Conservation (phyloP, 1,140 invertebrate species). For the Dreissena rostriformis region DNA sequence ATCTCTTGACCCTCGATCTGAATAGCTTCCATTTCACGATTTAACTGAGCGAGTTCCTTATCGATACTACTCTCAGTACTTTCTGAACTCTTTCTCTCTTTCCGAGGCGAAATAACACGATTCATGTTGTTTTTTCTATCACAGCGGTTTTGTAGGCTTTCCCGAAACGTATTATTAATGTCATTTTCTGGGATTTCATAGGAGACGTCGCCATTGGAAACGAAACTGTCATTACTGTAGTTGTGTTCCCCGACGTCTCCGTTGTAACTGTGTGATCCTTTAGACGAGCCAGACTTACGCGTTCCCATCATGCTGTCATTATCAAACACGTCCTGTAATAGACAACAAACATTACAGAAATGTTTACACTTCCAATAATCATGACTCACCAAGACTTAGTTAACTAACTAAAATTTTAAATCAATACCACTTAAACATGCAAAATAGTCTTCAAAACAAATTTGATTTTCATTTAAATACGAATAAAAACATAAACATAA, state of each 20-base stretch:
- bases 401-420: too few relatives aligned
- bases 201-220: constrained; percentile 70
- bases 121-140: constrained; percentile 60
- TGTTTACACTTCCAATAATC: not conserved
- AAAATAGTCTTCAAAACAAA: too few relatives aligned
- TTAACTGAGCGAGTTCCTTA: constrained; percentile 82
- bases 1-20: constrained; percentile 83
- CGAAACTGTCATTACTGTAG: constrained; percentile 76
- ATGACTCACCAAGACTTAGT: too few relatives aligned
- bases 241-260: constrained; percentile 62
- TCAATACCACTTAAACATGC: too few relatives aligned
- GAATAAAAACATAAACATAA: too few relatives aligned
- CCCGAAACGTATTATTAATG: constrained; percentile 74
- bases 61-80: constrained; percentile 80
- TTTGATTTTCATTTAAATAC: too few relatives aligned
- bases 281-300: constrained; percentile 48
- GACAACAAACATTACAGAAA: not conserved
- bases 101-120: constrained; percentile 57
- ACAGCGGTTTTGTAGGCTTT: constrained; percentile 75
- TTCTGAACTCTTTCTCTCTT: constrained; percentile 76
- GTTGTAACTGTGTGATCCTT: constrained; percentile 49
- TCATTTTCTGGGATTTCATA: constrained; percentile 73
- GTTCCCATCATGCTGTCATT: constrained; percentile 56
- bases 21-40: constrained; percentile 84
- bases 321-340: constrained; percentile 53